Evolutionary conservation across 2,797 vertebrate species (phyloP).

Genomic region (Alauda arvensis): DNA sequence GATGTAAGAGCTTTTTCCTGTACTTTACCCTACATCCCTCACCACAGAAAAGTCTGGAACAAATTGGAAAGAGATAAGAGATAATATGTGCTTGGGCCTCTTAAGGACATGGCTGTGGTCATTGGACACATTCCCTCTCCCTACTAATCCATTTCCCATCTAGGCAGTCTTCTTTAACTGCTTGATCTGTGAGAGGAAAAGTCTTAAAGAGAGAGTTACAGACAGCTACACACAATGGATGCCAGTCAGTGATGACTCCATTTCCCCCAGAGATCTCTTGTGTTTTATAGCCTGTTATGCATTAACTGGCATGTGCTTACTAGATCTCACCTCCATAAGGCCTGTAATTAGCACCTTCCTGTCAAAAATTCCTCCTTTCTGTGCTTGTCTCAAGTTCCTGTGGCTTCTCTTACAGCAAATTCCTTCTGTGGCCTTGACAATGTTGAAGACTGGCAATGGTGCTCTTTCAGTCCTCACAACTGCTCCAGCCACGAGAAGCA

Average conservation of each 20-base stretch:
- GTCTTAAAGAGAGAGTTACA: neutral
- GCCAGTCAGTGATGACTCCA: rapidly evolving
- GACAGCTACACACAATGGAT: neutral
- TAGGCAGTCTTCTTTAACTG: neutral
- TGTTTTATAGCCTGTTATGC: neutral
- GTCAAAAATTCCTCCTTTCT: neutral
- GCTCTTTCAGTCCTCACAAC: neutral
- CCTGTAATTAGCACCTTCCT: neutral
- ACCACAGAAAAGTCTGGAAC: neutral
- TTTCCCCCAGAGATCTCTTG: neutral
- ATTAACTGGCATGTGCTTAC: rapidly evolving
- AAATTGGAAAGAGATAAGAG: neutral
- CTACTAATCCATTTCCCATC: neutral
- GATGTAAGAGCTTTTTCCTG: neutral
- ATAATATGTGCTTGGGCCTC: neutral
- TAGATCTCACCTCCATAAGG: neutral
- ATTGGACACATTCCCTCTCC: neutral
- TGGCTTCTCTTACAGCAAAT: neutral
- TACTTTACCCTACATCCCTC: neutral
- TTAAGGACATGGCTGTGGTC: neutral
- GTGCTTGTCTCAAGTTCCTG: neutral
- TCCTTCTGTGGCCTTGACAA: neutral
- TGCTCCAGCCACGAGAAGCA: neutral
- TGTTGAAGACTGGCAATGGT: neutral
- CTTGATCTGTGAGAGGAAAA: neutral